phyloP scores from a whole-genome alignment of 2,113 vertebrate species.

The Deroptyus accipitrinus region DNA sequence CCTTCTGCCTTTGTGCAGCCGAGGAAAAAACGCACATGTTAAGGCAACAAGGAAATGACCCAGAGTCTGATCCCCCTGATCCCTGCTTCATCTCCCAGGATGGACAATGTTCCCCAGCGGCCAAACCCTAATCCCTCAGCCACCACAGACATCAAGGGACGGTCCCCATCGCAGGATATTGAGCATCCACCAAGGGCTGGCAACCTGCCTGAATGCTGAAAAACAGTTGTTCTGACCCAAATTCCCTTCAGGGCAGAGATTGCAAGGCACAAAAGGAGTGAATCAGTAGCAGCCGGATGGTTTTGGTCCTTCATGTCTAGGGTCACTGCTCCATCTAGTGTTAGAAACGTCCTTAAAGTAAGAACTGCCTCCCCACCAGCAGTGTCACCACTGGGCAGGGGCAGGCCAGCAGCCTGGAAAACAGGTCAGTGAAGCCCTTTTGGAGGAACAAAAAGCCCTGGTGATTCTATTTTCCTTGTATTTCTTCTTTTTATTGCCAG shows the following conservation, averaged over 20 bases:
- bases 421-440: accelerated
- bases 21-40: background rate
- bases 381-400: background rate
- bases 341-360: background rate
- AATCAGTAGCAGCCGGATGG: accelerated
- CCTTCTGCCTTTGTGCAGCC: background rate
- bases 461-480: background rate
- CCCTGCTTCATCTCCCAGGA: background rate
- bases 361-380: accelerated
- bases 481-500: background rate
- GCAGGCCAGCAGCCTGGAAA: background rate
- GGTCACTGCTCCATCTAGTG: constrained; percentile 67
- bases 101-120: accelerated
- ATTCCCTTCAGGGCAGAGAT: background rate
- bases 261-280: background rate
- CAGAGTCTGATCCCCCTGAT: constrained; percentile 6
- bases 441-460: background rate
- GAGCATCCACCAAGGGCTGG: background rate
- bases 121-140: background rate
- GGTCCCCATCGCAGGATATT: accelerated
- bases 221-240: background rate
- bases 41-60: constrained; percentile 61
- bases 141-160: accelerated
- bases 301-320: background rate
- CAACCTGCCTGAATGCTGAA: background rate